Percentiles rank a stretch among this genome's conserved stretches.
Conservation (phyloP, 2,113 vertebrate genomes). For the Anolis carolinensis region DNA sequence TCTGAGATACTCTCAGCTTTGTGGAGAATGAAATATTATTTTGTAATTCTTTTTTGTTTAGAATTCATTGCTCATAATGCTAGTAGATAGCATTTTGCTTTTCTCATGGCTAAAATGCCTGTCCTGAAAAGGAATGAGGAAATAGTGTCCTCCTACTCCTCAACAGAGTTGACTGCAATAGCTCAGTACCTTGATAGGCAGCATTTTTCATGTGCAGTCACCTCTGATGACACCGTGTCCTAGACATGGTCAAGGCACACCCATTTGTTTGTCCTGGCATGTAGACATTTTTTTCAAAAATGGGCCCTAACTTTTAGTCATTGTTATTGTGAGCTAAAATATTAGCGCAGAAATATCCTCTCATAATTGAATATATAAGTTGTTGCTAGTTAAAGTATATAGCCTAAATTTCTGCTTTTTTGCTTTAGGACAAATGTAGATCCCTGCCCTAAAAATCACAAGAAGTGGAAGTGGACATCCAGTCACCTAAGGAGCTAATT, state of each 20-base stretch:
- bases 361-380: too few relatives aligned
- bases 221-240: constrained; percentile 24
- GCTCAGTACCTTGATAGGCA: constrained; percentile 37
- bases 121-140: constrained; percentile 36
- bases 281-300: not conserved
- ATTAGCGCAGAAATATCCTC: too few relatives aligned
- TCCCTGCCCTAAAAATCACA: too few relatives aligned
- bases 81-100: constrained; percentile 44
- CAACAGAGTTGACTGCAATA: constrained; percentile 14
- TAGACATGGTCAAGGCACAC: constrained; percentile 18
- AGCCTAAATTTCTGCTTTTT: not conserved
- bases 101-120: constrained; percentile 24
- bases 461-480: too few relatives aligned
- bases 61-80: not conserved
- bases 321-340: not conserved
- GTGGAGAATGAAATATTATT: not conserved
- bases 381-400: constrained; percentile 2
- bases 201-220: constrained; percentile 44
- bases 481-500: too few relatives aligned
- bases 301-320: not conserved
- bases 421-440: too few relatives aligned
- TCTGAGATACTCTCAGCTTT: not conserved
- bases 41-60: not conserved
- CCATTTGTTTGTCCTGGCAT: constrained; percentile 21
- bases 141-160: constrained; percentile 11